Evolutionary conservation across 2,888 invertebrate genomes (phyloP).

Genomic region (Altica lythri): DNA sequence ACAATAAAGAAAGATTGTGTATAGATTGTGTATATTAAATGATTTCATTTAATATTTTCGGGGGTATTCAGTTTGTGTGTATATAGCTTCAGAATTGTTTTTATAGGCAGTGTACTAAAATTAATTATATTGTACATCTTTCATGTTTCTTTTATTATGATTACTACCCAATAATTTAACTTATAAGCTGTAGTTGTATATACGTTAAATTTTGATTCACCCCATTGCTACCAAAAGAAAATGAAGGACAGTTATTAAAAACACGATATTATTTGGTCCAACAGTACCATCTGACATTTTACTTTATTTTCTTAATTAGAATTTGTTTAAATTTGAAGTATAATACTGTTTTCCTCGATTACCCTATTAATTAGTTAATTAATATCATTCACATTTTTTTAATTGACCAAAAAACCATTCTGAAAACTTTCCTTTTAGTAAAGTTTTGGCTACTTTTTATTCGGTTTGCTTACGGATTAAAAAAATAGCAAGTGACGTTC

Average conservation of each 20-base stretch:
- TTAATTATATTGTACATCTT: too few relatives aligned
- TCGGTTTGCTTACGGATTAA: too few relatives aligned
- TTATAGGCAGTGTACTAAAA: too few relatives aligned
- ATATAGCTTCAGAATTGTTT: too few relatives aligned
- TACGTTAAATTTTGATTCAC: not conserved
- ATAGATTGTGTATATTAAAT: too few relatives aligned
- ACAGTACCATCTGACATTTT: not conserved
- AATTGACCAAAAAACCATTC: conserved; percentile 33
- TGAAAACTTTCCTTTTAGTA: conserved; percentile 29
- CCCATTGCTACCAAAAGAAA: not conserved
- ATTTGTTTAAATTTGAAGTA: not conserved
- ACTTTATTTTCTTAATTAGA: not conserved
- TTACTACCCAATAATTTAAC: too few relatives aligned
- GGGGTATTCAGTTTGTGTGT: too few relatives aligned
- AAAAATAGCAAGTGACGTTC: too few relatives aligned
- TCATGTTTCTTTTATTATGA: too few relatives aligned
- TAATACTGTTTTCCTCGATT: conserved; percentile 1
- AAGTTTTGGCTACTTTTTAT: too few relatives aligned
- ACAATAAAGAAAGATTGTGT: conserved; percentile 3
- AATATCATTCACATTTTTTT: conserved; percentile 12
- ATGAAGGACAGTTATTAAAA: not conserved
- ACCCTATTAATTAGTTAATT: not conserved
- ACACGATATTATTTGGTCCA: not conserved
- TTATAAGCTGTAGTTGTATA: too few relatives aligned
- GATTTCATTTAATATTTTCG: too few relatives aligned